Percentiles rank a stretch among this genome's conserved stretches.
These are phyloP conservation scores for Schizothorax lantsangensis DNA, from an alignment of 2,797 vertebrate genomes.

Conservation along the genomic window DNA sequence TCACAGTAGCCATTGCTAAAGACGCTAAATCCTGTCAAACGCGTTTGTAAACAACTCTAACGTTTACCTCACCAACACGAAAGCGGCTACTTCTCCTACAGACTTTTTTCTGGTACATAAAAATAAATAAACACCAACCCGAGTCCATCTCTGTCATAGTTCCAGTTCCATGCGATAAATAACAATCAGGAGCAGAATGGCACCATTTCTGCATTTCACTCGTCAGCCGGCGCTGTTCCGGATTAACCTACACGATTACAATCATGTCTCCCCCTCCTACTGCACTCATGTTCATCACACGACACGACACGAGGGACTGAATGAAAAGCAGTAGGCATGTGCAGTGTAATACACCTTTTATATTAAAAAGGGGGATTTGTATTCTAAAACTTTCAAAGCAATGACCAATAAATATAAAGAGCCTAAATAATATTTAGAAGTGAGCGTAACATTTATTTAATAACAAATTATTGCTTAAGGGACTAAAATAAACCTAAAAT, in stretches of 20 bases:
- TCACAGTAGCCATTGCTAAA: slow-evolving; percentile 44
- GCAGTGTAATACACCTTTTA: not conserved
- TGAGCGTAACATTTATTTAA: not conserved
- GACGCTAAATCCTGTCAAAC: not conserved
- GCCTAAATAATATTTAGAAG: not conserved
- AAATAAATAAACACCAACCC: slow-evolving; percentile 40
- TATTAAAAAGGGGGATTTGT: not conserved
- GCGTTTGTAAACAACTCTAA: not conserved
- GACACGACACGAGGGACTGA: not conserved
- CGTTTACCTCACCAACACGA: not conserved
- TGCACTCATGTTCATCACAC: slow-evolving; percentile 16
- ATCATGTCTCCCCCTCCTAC: slow-evolving; percentile 47
- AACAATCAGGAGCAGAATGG: not conserved
- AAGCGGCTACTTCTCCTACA: not conserved
- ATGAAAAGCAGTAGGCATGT: not conserved
- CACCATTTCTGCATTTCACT: slow-evolving; percentile 50
- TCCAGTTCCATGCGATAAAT: not conserved
- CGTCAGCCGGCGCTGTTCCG: slow-evolving; percentile 36
- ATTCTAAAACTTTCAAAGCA: not conserved
- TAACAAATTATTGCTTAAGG: not conserved
- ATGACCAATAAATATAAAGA: not conserved
- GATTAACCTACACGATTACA: slow-evolving; percentile 60
- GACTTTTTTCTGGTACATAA: not conserved
- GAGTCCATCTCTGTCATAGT: not conserved
- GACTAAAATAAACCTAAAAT: not conserved